A percentile compares a stretch with the other conserved stretches of the same genome.
phyloP scores from a whole-genome alignment of 2,888 invertebrate genomes.

The Pogonocherus hispidulus region DNA sequence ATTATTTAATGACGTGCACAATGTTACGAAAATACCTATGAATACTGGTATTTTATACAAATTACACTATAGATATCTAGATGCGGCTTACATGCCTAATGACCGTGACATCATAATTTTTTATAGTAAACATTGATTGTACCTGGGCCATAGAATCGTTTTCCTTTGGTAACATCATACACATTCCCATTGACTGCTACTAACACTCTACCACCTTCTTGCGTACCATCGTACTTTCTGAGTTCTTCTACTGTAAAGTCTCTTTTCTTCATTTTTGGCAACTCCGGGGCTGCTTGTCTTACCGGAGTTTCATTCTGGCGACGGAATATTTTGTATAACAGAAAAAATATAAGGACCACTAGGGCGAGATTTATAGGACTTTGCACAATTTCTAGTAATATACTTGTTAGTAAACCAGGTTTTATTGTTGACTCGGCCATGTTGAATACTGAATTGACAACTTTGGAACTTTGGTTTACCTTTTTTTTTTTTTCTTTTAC shows the following conservation, averaged over 20 bases:
- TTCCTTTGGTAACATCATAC: slow-evolving; percentile 94
- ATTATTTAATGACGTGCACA: no score
- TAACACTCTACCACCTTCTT: slow-evolving; percentile 88
- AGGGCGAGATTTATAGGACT: slow-evolving; percentile 82
- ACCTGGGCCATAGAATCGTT: slow-evolving; percentile 96
- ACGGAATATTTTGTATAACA: slow-evolving; percentile 82
- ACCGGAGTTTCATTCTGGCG: slow-evolving; percentile 65
- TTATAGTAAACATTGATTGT: slow-evolving; percentile 55
- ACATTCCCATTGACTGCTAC: slow-evolving; percentile 95
- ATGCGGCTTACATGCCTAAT: background rate
- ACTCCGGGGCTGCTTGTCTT: slow-evolving; percentile 70
- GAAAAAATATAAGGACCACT: slow-evolving; percentile 77
- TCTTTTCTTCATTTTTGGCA: slow-evolving; percentile 87
- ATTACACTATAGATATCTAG: background rate
- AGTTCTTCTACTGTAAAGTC: slow-evolving; percentile 94
- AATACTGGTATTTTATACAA: no score
- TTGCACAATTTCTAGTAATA: slow-evolving; percentile 75
- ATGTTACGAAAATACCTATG: no score
- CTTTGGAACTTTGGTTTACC: slow-evolving; percentile 8
- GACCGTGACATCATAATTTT: background rate
- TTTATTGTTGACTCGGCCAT: slow-evolving; percentile 64
- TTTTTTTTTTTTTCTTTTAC: background rate
- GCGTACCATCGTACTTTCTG: slow-evolving; percentile 87
- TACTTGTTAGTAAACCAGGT: slow-evolving; percentile 65
- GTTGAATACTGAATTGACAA: slow-evolving; percentile 38